A percentile compares a stretch with the other conserved stretches of the same genome.
These are phyloP conservation scores for Pristionchus fissidentatus DNA, from an alignment of 2,888 invertebrate species.

Conservation along the genomic window DNA sequence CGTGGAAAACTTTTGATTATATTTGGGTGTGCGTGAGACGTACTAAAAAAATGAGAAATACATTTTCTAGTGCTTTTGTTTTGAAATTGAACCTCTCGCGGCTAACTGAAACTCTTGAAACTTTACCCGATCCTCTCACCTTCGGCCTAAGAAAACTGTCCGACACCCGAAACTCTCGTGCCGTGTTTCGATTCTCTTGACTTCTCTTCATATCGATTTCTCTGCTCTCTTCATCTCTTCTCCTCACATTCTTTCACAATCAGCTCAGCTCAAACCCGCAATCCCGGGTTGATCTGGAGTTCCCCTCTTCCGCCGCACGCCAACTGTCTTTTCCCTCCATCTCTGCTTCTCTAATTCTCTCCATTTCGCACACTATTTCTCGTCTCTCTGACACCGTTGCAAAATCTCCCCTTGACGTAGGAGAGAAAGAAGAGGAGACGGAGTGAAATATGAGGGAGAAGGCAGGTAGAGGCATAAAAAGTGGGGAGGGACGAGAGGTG, in stretches of 20 bases:
- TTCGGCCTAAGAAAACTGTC: too few relatives aligned
- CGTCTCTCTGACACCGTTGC: neutral
- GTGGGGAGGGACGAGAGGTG: conserved; percentile 19
- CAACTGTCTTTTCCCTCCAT: neutral
- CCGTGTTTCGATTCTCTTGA: too few relatives aligned
- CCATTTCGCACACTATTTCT: neutral
- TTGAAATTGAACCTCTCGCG: too few relatives aligned
- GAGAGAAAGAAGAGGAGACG: conserved; percentile 18
- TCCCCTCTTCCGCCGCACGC: neutral
- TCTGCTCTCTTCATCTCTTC: neutral
- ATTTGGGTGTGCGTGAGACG: too few relatives aligned
- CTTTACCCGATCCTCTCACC: too few relatives aligned
- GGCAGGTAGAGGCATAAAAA: conserved; percentile 23
- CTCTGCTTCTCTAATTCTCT: conserved; percentile 27
- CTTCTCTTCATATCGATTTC: too few relatives aligned
- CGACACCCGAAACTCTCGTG: too few relatives aligned
- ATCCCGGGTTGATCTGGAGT: neutral
- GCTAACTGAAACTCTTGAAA: too few relatives aligned
- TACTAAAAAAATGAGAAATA: too few relatives aligned
- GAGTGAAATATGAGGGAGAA: conserved; percentile 38
- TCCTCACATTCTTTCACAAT: conserved; percentile 4
- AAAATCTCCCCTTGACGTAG: neutral
- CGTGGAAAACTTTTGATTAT: too few relatives aligned
- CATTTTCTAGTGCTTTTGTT: too few relatives aligned
- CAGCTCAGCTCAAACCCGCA: conserved; percentile 36